Base-by-base conservation (phyloP, 2,797 vertebrate species). In the Phrynocephalus forsythii region DNA sequence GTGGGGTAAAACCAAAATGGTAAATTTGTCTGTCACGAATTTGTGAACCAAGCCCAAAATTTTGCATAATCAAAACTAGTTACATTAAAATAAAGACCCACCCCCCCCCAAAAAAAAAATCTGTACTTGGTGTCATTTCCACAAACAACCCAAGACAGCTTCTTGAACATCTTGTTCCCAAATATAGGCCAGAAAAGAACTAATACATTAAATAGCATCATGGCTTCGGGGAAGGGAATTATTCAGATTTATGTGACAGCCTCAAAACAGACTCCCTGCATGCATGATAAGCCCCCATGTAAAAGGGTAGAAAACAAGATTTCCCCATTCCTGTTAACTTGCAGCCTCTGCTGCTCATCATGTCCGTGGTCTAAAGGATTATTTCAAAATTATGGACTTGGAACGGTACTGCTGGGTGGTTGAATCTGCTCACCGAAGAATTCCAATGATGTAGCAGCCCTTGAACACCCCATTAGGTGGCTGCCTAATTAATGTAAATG, bases 401-500 rank as follows among this genome's bases (percentile, higher is more conserved):
- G 87, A 95, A 93, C 89, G 44, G 84, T 94, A 94, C 90, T 91
- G 87, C 92, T 77, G 56, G 82, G 82, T 89, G 92, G 90, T 92
- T 95, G 85, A 91, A 90, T 38, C 88, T 79, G 68, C 90, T 93
- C 92, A 90, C 85, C 79, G 90, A 93, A 94, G 94, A 93, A 94
- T 96, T 95, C 95, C 96, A 95, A 95, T 92, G 89, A 94, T 90
- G 87, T 94, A 95, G 91, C 94, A 94, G 95, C 94, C 93, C 93
- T 91, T 86, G 91, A 96, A 95, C 88, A 92, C 89, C 92, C 94
- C 93, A 94, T 96, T 96, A 95, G 93, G 95, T n/a, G 75, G 93
- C 95, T 94, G 94, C 94, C 94, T 96, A 96, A 96, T 96, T 96
- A 96, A 95, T 92, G 94, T 96, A 95, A 95, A 93, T 95, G 95